A percentile compares a stretch with the other conserved stretches of the same genome.
Evolutionary conservation across 2,797 vertebrate genomes (phyloP).

Genomic region (Xyrichtys novacula): DNA sequence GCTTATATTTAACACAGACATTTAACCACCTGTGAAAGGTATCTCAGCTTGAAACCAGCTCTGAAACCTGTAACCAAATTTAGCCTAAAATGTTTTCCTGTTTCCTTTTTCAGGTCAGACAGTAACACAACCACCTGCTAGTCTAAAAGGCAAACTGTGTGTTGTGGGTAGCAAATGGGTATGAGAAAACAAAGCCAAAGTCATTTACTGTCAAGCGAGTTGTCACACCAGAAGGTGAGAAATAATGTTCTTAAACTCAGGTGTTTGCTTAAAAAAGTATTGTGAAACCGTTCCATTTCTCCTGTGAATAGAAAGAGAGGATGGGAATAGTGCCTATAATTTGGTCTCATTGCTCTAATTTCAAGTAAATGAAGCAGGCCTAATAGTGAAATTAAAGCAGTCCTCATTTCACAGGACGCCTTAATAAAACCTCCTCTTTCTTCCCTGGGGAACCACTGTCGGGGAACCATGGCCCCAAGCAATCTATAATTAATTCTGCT

Average conservation of each 20-base stretch:
- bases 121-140: too few relatives aligned
- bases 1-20: too few relatives aligned
- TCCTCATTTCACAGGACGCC: conserved; percentile 44
- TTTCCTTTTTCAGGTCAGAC: too few relatives aligned
- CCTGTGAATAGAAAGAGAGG: conserved; percentile 1
- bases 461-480: conserved; percentile 33
- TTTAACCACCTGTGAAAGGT: too few relatives aligned
- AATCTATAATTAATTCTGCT: conserved; percentile 61
- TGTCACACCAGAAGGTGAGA: not conserved
- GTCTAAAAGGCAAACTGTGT: too few relatives aligned
- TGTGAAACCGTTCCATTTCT: not conserved
- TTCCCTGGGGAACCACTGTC: conserved; percentile 32
- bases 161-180: too few relatives aligned
- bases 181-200: too few relatives aligned
- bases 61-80: too few relatives aligned
- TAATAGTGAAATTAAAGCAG: conserved; percentile 71
- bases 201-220: conserved; percentile 9
- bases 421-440: conserved; percentile 45
- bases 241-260: not conserved
- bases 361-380: conserved; percentile 56
- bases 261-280: not conserved
- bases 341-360: conserved; percentile 46
- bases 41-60: too few relatives aligned
- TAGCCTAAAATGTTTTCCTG: too few relatives aligned
- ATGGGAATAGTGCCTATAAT: conserved; percentile 22